Conservation (phyloP, 2,113 vertebrate species). For the Plecotus auritus region DNA sequence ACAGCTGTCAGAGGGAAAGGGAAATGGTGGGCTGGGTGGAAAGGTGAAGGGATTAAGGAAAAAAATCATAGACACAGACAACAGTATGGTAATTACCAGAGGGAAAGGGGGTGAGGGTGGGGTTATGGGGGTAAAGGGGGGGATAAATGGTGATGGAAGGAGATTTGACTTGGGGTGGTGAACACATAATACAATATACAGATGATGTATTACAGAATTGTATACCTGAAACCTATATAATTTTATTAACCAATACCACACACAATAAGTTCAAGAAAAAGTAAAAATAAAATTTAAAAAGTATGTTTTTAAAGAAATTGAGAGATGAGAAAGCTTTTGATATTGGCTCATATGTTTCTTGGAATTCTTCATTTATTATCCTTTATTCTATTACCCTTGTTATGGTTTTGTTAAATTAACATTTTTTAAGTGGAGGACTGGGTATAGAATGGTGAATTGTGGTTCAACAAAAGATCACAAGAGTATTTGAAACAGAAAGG, state of each 20-base stretch:
- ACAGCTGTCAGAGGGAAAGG: background rate
- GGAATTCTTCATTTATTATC: background rate
- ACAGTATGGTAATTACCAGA: background rate
- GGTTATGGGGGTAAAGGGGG: background rate
- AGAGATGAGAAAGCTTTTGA: background rate
- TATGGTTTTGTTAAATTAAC: background rate
- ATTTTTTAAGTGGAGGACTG: background rate
- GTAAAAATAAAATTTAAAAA: background rate
- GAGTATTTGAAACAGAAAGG: background rate
- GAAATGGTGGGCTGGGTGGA: background rate
- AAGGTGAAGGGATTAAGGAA: background rate
- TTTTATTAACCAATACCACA: too few species aligned
- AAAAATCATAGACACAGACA: background rate
- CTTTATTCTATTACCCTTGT: background rate
- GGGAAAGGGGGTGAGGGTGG: background rate
- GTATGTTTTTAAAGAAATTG: background rate
- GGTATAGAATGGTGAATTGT: background rate
- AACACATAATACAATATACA: too few species aligned
- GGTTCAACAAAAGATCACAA: background rate
- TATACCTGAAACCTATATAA: too few species aligned
- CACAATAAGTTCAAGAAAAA: background rate
- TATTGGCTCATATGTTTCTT: background rate
- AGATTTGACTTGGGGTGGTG: too few species aligned
- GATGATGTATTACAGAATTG: too few species aligned
- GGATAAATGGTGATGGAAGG: background rate